Evolutionary conservation across 2,888 invertebrate genomes (phyloP), one percentile per base, ranked within the genome.

Genomic region (Ectemnius cavifrons): DNA sequence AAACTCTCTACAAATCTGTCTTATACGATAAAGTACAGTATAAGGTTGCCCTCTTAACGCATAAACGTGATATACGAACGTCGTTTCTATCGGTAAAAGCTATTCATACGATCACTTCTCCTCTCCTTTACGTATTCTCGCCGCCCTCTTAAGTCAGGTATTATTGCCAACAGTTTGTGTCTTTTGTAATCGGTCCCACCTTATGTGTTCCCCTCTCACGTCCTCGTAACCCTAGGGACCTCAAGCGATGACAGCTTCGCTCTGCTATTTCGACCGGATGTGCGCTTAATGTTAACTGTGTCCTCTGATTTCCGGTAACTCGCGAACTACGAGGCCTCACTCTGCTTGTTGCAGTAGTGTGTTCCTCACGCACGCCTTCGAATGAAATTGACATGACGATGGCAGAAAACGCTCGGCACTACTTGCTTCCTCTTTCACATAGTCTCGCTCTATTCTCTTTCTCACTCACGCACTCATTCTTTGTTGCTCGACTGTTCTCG

Each of bases 1-100:
- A 85, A 85, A 85, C 75, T 80, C 75, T 74, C 81, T 85, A 83
- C 84, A 83, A 85, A 85, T 80, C 75, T 81, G 74, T 70, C 75
- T 77, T 75, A 78, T 23, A 70, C 67, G 74, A 77, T 84, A 75
- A 78, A 81, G 67, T 78, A 84, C 75, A 77, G 37, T 37, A 74
- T 80, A 71, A 83, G 75, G 71, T 81, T 74, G 64, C 63, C 56
- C 70, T 67, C 71, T 62, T 73, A 73, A 75, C 66, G 68, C 60
- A 62, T 67, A 68, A 67, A 23, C 67, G 66, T 75, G 73, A 72
- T 68, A 72, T 64, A 63, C 64, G 67, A 14, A 61, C 62, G 67
- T 67, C 67, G 47, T 47, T 52, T 68, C 47, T 64, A 72, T 75
- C 72, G 62, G 67, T 56, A 58, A 67, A 45, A 70, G 67, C 73